Evolutionary conservation across 2,888 invertebrate species (phyloP), one percentile per base, ranked within the genome.

Genomic region (Oscheius onirici): DNA sequence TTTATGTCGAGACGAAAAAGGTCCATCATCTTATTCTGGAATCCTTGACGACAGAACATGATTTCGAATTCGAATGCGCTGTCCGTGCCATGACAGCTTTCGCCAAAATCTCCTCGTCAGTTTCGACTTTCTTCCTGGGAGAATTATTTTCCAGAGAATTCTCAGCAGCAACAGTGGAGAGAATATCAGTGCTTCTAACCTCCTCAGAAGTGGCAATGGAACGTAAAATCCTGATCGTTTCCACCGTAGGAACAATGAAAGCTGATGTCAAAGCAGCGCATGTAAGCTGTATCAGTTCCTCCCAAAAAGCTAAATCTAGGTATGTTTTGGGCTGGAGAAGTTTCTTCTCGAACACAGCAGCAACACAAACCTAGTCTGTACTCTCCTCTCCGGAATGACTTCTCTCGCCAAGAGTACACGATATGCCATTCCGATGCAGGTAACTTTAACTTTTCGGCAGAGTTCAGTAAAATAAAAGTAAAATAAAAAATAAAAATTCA

Each of bases 51-150:
- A 96, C 97, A 52, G 94, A 95, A 88, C 95, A 97, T 88, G 92
- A 93, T 78, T 94, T 95, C 0, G 97, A 97, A 90, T 94, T 97
- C 40, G 93, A 95, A 88, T 96, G 96, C 55, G 95, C 97, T 13
- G 95, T 97, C 78, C 94, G 93, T 90, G 96, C 96, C 40, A 94
- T 96, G 55, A 93, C 93, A 69, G 93, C 93, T 89, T 97, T 97
- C 91, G 95, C 96, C 28, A 93, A 94, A 17, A 93, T 95, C 88
- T 97, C 96, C 0, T 94, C 93, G 93, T 93, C 34, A 90, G 13
- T 57, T 68, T 40, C n/a, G 15, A 40, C 6, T 15, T 11, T 17
- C 3, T 22, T 6, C n/a, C 22, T 54, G 11, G n/a, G 5, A 55
- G 20, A 41, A 28, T n/a, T 51, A 8, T 41, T 46, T 46, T 75